Evolutionary conservation across 1,140 invertebrate species (phyloP), one percentile per base, ranked within the genome.

Genomic region (Galleria mellonella): DNA sequence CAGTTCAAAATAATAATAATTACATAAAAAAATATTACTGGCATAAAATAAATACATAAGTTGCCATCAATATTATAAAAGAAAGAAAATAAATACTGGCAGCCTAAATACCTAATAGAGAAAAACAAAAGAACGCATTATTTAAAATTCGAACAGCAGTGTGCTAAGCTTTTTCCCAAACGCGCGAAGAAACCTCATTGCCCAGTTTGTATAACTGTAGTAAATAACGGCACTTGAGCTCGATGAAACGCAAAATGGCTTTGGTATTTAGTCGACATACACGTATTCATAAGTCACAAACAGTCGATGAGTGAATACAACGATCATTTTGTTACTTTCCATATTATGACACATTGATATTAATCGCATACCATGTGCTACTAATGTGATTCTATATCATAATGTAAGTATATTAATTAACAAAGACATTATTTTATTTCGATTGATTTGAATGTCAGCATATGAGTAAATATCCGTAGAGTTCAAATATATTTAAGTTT

Each of bases 191-290:
- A 35, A 40, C 36, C 32, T 23, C 36, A 42, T 44, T 44, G 43
- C 32, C 32, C 48, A 40, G 46, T 49, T 49, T 36, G 42, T 39
- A 46, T 58, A 58, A 62, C 57, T 56, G 57, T 61, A 38, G 35
- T 32, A 14, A 32, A 23, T 60, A 60, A 60, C 57, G 57, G 55
- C 8, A 39, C 29, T 4, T 40, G 32, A 31, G 32, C 31, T 14
- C 41, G 23, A 43, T 50, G 47, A 40, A 39, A 40, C 47, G 41
- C 27, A 32, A 2, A 43, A 44, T 10, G 23, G 32, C 35, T 17
- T 15, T 14, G 12, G 15, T n/a, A 37, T 4, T 17, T 37, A 23
- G 6, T 6, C 6, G 6, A 6, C 17, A 23, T 23, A 23, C n/a
- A n/a, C 6, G 17, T 3, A 23, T 23, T 23, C 17, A 23, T 23